A percentile compares a stretch with the other conserved stretches of the same genome.
Evolutionary conservation across 2,113 vertebrate species (phyloP).

Genomic region (Axis porcinus): DNA sequence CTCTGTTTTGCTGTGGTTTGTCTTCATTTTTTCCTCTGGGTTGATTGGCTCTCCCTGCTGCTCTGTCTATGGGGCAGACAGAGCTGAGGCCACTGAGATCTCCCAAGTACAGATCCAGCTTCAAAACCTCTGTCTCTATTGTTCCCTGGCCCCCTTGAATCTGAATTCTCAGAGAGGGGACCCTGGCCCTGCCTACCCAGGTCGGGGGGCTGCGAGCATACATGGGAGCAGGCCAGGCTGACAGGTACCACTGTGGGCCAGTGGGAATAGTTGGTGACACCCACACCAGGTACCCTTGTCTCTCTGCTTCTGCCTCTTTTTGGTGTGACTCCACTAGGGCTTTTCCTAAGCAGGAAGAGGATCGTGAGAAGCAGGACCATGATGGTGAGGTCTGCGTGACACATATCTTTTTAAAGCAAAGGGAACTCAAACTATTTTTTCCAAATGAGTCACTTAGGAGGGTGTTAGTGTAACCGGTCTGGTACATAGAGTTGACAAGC

Average conservation of each 20-base stretch:
- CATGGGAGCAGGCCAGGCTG: neutral
- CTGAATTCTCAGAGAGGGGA: neutral
- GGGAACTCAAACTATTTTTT: neutral
- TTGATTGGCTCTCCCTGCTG: neutral
- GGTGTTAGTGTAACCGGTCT: neutral
- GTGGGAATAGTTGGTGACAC: neutral
- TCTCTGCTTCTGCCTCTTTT: neutral
- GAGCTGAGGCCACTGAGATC: neutral
- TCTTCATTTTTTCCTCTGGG: neutral
- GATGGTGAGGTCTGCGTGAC: neutral
- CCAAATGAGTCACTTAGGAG: neutral
- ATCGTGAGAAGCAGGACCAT: neutral
- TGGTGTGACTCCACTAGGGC: neutral
- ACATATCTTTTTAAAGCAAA: neutral
- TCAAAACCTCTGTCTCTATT: neutral
- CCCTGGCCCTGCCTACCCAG: neutral
- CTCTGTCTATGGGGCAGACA: neutral
- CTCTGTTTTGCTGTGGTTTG: neutral
- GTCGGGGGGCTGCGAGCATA: accelerated
- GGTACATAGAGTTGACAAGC: neutral
- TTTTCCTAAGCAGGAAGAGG: neutral
- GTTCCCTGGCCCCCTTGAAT: neutral
- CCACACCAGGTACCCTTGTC: neutral
- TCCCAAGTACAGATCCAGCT: neutral
- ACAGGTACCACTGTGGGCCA: neutral